Percentiles rank a stretch among this genome's conserved stretches.
Evolutionary conservation across 2,888 invertebrate species (phyloP).

Genomic region (Campaea margaritaria): DNA sequence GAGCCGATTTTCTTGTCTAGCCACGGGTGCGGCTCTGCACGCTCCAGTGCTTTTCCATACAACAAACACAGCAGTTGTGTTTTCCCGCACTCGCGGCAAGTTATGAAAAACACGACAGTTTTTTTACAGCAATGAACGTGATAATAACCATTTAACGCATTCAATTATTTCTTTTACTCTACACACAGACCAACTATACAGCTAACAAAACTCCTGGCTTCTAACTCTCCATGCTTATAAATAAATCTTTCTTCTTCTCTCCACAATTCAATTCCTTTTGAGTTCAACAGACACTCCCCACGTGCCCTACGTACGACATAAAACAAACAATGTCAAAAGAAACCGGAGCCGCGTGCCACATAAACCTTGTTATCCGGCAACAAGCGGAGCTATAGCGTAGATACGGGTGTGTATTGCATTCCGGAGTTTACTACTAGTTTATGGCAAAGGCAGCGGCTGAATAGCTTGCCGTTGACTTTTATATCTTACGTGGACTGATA

Average conservation of each 20-base stretch:
- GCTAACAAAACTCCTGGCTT: too few relatives aligned
- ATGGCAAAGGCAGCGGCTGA: slow-evolving; percentile 1
- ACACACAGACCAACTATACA: too few relatives aligned
- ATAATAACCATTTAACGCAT: too few relatives aligned
- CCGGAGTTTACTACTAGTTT: slow-evolving; percentile 10
- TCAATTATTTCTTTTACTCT: too few relatives aligned
- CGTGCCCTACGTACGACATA: slow-evolving; percentile 8
- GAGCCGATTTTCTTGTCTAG: too few relatives aligned
- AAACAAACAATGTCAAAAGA: slow-evolving; percentile 26
- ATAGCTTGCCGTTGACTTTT: slow-evolving; percentile 4
- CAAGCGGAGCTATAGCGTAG: slow-evolving; percentile 8
- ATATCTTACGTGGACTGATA: background rate
- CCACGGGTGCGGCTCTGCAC: too few relatives aligned
- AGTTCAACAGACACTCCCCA: slow-evolving; percentile 4
- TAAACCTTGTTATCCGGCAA: slow-evolving; percentile 32
- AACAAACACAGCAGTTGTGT: too few relatives aligned
- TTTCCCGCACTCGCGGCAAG: too few relatives aligned
- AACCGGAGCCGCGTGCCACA: background rate
- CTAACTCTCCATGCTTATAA: background rate
- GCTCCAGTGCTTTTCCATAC: too few relatives aligned
- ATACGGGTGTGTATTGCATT: background rate
- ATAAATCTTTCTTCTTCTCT: background rate
- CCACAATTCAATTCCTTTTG: slow-evolving; percentile 9
- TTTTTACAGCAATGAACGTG: too few relatives aligned
- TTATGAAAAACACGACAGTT: too few relatives aligned